A percentile compares a stretch with the other conserved stretches of the same genome.
Evolutionary conservation across 2,888 invertebrate species (phyloP).

Genomic region (Chydorus sphaericus): DNA sequence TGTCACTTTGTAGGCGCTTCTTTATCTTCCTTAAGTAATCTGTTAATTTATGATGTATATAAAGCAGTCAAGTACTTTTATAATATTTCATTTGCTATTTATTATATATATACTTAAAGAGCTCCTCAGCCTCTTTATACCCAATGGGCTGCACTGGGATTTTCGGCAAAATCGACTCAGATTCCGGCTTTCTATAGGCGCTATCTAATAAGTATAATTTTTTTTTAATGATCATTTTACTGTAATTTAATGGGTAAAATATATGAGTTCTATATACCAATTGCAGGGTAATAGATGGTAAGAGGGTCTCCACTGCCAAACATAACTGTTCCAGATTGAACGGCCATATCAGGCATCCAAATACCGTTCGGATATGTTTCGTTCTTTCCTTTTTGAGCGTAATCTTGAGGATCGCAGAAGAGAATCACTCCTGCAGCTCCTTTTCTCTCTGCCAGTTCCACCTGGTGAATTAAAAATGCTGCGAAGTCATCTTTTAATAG

Average conservation of each 20-base stretch:
- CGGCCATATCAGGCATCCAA: conserved; percentile 34
- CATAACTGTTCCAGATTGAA: conserved; percentile 33
- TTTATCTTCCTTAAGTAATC: conserved; percentile 23
- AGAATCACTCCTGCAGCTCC: conserved; percentile 31
- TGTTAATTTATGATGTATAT: too few relatives aligned
- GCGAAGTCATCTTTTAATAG: too few relatives aligned
- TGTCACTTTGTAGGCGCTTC: conserved; percentile 28
- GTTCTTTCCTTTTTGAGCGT: conserved; percentile 23
- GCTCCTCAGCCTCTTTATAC: conserved; percentile 27
- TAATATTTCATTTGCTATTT: too few relatives aligned
- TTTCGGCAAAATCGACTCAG: conserved; percentile 24
- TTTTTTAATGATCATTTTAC: too few relatives aligned
- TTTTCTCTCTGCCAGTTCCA: conserved; percentile 24
- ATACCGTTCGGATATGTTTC: conserved; percentile 24
- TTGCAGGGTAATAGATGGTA: conserved; percentile 35
- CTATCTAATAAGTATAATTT: conserved; percentile 22
- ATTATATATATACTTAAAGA: conserved; percentile 25
- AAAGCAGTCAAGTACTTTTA: too few relatives aligned
- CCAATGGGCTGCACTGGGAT: conserved; percentile 32
- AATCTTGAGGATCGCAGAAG: conserved; percentile 31
- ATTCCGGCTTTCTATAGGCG: conserved; percentile 21
- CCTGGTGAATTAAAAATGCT: conserved; percentile 21
- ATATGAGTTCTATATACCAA: conserved; percentile 23
- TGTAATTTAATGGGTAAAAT: not conserved
- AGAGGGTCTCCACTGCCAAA: conserved; percentile 32